These are phyloP conservation scores for Eutolmus rufibarbis DNA, from an alignment of 2,888 invertebrate species.

Conservation along the genomic window DNA sequence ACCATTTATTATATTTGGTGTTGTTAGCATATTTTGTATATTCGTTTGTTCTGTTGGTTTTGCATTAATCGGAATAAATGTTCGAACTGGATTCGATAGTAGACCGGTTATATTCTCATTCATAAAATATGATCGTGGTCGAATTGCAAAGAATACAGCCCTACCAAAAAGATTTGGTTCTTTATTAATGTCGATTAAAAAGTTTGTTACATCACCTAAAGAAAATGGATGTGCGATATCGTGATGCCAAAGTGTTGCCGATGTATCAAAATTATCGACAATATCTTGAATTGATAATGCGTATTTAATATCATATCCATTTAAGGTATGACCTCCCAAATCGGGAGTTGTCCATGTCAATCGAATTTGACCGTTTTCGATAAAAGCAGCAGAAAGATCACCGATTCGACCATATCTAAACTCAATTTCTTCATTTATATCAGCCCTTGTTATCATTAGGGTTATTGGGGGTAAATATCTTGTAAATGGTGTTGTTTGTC, in stretches of 20 bases:
- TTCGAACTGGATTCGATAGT: slow-evolving; percentile 66
- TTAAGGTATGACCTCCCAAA: slow-evolving; percentile 65
- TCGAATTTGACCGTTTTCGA: slow-evolving; percentile 64
- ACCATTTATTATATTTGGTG: not conserved
- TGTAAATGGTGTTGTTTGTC: slow-evolving; percentile 65
- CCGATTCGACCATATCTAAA: slow-evolving; percentile 63
- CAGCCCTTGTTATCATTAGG: slow-evolving; percentile 60
- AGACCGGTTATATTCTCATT: slow-evolving; percentile 60
- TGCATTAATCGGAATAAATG: slow-evolving; percentile 60
- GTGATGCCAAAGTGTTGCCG: slow-evolving; percentile 62
- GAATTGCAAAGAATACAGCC: slow-evolving; percentile 66
- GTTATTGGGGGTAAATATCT: slow-evolving; percentile 64
- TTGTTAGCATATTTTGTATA: not conserved
- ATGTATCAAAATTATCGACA: slow-evolving; percentile 63
- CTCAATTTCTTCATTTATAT: slow-evolving; percentile 51
- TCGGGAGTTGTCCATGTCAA: slow-evolving; percentile 70
- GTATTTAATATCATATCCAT: slow-evolving; percentile 66
- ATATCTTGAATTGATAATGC: slow-evolving; percentile 62
- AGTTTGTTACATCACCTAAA: slow-evolving; percentile 66
- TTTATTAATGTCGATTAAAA: slow-evolving; percentile 57
- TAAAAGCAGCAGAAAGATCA: slow-evolving; percentile 65
- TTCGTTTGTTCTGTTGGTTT: not conserved
- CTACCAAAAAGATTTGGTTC: slow-evolving; percentile 64
- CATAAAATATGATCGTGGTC: slow-evolving; percentile 63
- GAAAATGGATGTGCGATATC: slow-evolving; percentile 63